Percentiles rank a stretch among this genome's conserved stretches.
Evolutionary conservation across 2,113 vertebrate species (phyloP).

Genomic region (Corythaeola cristata): DNA sequence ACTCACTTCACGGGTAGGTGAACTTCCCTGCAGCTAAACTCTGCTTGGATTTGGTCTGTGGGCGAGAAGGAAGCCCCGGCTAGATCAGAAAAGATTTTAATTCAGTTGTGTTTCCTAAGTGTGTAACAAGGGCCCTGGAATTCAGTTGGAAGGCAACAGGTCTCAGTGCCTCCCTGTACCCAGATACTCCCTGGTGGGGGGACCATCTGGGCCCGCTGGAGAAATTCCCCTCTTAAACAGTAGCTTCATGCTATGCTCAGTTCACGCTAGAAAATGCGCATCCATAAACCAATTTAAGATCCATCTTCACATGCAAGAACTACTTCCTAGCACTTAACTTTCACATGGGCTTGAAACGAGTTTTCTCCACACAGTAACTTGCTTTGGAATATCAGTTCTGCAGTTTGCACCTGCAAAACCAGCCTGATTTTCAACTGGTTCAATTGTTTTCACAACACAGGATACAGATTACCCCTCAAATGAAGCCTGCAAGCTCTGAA

Average conservation of each 20-base stretch:
- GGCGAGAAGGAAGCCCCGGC: neutral
- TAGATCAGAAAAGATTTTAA: neutral
- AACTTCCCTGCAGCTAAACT: neutral
- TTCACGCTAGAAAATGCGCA: neutral
- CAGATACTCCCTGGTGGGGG: neutral
- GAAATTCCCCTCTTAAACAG: neutral
- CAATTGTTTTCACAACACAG: neutral
- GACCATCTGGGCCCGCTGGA: neutral
- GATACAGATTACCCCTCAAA: neutral
- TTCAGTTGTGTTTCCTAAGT: neutral
- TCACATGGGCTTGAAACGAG: fast-evolving
- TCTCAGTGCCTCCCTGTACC: neutral
- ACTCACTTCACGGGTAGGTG: fast-evolving
- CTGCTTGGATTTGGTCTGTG: neutral
- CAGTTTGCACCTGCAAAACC: neutral
- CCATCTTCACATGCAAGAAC: neutral
- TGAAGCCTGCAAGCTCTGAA: neutral
- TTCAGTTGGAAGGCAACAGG: neutral
- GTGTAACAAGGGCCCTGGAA: neutral
- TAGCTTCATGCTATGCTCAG: fast-evolving
- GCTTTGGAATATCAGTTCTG: fast-evolving
- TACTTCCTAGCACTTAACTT: neutral
- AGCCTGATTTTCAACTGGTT: neutral
- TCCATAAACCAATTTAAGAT: neutral
- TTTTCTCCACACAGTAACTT: neutral